These are phyloP conservation scores for Andrena trimmerana DNA, from an alignment of 2,888 invertebrate species.

Conservation along the genomic window DNA sequence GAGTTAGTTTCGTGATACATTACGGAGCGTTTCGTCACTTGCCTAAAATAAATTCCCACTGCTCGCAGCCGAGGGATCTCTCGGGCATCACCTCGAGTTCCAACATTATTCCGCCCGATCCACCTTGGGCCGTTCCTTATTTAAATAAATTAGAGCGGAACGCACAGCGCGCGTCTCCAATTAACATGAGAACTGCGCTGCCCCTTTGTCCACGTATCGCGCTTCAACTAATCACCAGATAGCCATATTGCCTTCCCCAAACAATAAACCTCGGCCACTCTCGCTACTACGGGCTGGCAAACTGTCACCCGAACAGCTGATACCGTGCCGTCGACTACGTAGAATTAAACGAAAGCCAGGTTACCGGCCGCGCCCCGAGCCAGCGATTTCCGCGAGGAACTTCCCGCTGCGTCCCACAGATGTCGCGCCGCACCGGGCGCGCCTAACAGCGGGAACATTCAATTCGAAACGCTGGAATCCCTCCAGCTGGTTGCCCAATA, in stretches of 20 bases:
- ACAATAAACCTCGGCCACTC: constrained; percentile 68
- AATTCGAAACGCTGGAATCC: neutral
- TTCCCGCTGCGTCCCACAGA: neutral
- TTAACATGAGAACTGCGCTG: constrained; percentile 81
- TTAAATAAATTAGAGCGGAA: constrained; percentile 65
- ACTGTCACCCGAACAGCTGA: constrained; percentile 84
- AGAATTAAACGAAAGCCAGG: constrained; percentile 25
- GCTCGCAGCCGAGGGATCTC: constrained; percentile 97
- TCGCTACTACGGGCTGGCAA: constrained; percentile 76
- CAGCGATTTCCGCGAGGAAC: neutral
- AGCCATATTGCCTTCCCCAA: constrained; percentile 84
- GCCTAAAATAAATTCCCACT: constrained; percentile 99
- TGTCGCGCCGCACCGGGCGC: neutral
- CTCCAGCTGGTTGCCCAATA: too few species aligned
- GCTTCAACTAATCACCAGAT: constrained; percentile 80
- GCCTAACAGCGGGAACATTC: neutral
- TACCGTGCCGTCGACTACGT: constrained; percentile 60
- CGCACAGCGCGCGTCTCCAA: constrained; percentile 72
- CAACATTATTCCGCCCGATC: constrained; percentile 88
- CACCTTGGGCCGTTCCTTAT: constrained; percentile 27
- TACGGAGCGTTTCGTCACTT: constrained; percentile 85
- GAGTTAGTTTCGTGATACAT: constrained; percentile 50
- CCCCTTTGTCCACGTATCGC: constrained; percentile 80
- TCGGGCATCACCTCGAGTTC: constrained; percentile 98
- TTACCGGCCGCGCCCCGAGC: constrained; percentile 22